A percentile compares a stretch with the other conserved stretches of the same genome.
phyloP scores from a whole-genome alignment of 1,140 invertebrate species.

The Vanessa tameamea region DNA sequence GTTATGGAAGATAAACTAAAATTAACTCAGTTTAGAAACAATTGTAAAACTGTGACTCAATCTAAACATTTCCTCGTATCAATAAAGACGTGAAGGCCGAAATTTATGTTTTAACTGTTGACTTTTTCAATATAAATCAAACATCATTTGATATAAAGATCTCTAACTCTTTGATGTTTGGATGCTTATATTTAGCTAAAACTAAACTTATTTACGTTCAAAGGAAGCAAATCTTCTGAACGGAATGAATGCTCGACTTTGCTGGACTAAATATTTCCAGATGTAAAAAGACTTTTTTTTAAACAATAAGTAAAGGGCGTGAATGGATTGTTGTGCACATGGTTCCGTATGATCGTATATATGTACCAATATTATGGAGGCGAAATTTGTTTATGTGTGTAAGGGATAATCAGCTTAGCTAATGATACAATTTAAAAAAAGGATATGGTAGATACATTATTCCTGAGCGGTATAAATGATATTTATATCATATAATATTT shows the following conservation, averaged over 20 bases:
- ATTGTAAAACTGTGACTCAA: conserved; percentile 1
- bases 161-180: background rate
- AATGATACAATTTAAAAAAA: too few species aligned
- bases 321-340: too few species aligned
- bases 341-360: too few species aligned
- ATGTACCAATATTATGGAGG: too few species aligned
- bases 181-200: background rate
- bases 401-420: too few species aligned
- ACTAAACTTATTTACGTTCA: conserved; percentile 10
- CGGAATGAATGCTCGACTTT: background rate
- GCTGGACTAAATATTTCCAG: conserved; percentile 1
- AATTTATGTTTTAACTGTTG: background rate
- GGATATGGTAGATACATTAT: too few species aligned
- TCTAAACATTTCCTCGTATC: background rate
- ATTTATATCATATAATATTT: too few species aligned
- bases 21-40: background rate
- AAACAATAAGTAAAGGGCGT: too few species aligned
- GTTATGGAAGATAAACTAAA: background rate
- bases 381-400: too few species aligned
- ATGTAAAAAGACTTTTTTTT: background rate
- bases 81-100: background rate
- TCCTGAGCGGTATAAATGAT: too few species aligned
- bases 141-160: conserved; percentile 3
- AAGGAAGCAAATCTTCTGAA: background rate
- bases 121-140: conserved; percentile 10